Percentiles rank a stretch among this genome's conserved stretches.
These are phyloP conservation scores for Barbus barbus DNA, from an alignment of 2,113 vertebrate genomes.

Conservation along the genomic window DNA sequence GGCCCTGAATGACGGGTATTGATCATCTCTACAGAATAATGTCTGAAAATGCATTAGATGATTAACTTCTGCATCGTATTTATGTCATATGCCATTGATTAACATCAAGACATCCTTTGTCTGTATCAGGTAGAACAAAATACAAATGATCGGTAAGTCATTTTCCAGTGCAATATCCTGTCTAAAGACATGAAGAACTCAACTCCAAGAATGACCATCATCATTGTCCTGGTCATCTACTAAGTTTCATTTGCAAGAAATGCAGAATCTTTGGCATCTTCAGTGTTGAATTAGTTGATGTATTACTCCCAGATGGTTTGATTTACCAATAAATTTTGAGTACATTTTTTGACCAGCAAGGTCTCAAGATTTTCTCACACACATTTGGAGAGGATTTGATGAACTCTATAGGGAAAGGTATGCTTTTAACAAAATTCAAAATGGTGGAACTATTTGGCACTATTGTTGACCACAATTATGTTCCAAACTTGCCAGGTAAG, in stretches of 20 bases:
- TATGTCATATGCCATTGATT: neutral
- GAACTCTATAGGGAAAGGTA: no score
- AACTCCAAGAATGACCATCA: neutral
- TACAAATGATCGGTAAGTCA: conserved; percentile 3
- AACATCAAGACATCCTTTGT: neutral
- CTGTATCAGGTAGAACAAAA: neutral
- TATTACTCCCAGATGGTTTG: no score
- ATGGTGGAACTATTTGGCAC: no score
- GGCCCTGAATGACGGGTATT: neutral
- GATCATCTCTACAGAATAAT: neutral
- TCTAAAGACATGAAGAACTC: neutral
- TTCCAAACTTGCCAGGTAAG: no score
- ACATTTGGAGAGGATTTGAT: no score
- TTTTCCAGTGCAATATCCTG: conserved; percentile 10
- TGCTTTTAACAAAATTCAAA: no score
- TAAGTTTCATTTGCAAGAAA: neutral
- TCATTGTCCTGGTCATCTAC: neutral
- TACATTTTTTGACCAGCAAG: no score
- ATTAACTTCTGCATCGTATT: neutral
- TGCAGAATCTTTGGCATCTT: no score
- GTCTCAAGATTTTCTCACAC: no score
- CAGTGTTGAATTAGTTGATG: no score
- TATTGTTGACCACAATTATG: no score
- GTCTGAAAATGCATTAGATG: neutral
- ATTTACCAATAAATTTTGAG: no score